Evolutionary conservation across 2,888 invertebrate genomes (phyloP), one percentile per base, ranked within the genome.

Genomic region (Pimpla rufipes): DNA sequence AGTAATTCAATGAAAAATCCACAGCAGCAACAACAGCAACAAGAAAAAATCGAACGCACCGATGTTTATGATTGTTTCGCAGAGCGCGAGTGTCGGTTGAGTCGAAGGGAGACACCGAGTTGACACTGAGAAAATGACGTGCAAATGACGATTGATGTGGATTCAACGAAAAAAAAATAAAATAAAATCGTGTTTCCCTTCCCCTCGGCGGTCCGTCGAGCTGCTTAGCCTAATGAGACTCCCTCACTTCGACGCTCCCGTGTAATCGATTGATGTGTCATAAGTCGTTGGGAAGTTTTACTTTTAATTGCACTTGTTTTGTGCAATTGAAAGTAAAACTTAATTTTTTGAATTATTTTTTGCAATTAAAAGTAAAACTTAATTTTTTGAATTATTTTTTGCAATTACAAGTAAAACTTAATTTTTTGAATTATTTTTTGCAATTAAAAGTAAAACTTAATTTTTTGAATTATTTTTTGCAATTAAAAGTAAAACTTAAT

Each of bases 1-100:
- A 84, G 82, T 76, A 81, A 78, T 76, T 76, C 70, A 81, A 78
- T 67, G 81, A 83, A 68, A 76, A 77, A 37, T 42, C 7, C 45
- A 64, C 74, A 52, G 59, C 10, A 52, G 77, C 68, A 70, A n/a
- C n/a, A 23, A 74, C 47, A 52, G 13, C 55, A 23, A 79, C 18
- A 55, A 66, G 67, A 79, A 73, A 85, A 73, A 57, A 57, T 29
- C 57, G 57, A 35, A 35, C 35, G 77, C 78, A 81, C 68, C 55
- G 73, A 52, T 52, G 35, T n/a, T 47, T 67, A 76, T 68, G 62
- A 66, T 50, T n/a, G 47, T 73, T 81, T 70, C 45, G n/a, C n/a
- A n/a, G 67, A 55, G 79, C 75, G 47, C 29, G 55, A 55, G 37
- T 55, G 23, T 47, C 23, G 13, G 50, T 35, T 21, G 66, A 71